phyloP scores from a whole-genome alignment of 2,797 vertebrate species.

The Protonibea diacanthus region DNA sequence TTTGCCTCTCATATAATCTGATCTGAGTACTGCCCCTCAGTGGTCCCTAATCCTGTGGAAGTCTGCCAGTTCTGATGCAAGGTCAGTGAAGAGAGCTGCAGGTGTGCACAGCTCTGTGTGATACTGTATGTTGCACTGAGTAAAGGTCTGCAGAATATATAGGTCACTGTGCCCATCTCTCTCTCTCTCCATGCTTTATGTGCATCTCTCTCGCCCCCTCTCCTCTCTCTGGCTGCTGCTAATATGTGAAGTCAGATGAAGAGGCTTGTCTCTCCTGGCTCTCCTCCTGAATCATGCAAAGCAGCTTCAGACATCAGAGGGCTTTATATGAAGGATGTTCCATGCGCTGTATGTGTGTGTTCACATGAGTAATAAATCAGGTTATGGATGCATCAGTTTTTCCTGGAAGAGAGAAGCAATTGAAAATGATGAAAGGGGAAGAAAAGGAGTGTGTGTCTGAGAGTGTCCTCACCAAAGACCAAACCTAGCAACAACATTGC shows the following conservation, averaged over 20 bases:
- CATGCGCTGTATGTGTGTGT: slow-evolving; percentile 26
- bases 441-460: not conserved
- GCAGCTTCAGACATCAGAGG: slow-evolving; percentile 72
- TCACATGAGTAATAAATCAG: slow-evolving; percentile 19
- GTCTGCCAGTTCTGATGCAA: slow-evolving; percentile 44
- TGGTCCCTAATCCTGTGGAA: slow-evolving; percentile 31
- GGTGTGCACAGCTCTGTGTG: slow-evolving; percentile 38
- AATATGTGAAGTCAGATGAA: slow-evolving; percentile 77
- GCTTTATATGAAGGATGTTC: slow-evolving; percentile 49
- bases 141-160: slow-evolving; percentile 62
- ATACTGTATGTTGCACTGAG: slow-evolving; percentile 47
- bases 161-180: slow-evolving; percentile 79
- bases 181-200: slow-evolving; percentile 15
- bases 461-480: not conserved
- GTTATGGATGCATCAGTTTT: slow-evolving; percentile 15
- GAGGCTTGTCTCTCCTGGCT: slow-evolving; percentile 64
- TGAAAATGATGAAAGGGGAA: slow-evolving; percentile 21
- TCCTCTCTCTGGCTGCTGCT: slow-evolving; percentile 56
- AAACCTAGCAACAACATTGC: not conserved
- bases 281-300: slow-evolving; percentile 76
- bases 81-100: slow-evolving; percentile 62
- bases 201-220: slow-evolving; percentile 43
- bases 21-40: slow-evolving; percentile 21
- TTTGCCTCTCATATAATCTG: slow-evolving; percentile 15
- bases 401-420: not conserved